Evolutionary conservation across 2,888 invertebrate genomes (phyloP).

Genomic region (Rhamphomyia laevipes): DNA sequence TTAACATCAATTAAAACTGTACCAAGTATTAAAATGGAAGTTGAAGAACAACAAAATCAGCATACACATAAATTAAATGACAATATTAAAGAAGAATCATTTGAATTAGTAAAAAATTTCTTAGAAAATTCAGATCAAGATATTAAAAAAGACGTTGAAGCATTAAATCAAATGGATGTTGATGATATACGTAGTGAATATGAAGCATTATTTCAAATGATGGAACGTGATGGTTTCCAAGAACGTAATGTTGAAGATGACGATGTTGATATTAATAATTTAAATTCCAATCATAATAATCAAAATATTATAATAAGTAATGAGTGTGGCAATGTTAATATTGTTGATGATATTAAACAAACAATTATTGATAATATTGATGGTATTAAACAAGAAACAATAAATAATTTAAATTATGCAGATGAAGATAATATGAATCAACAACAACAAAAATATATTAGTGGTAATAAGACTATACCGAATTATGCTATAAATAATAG

Average conservation of each 20-base stretch:
- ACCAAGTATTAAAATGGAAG: background rate
- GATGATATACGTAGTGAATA: slow-evolving; percentile 9
- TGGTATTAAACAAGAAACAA: background rate
- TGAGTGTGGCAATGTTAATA: background rate
- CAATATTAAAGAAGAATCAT: background rate
- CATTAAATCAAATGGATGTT: slow-evolving; percentile 10
- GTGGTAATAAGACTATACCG: background rate
- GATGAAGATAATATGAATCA: background rate
- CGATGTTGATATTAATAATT: background rate
- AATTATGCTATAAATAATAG: background rate
- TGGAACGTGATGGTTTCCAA: slow-evolving; percentile 9
- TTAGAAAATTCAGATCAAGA: slow-evolving; percentile 13
- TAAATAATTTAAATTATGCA: background rate
- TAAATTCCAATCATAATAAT: background rate
- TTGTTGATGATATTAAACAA: background rate
- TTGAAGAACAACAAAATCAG: background rate
- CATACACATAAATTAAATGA: background rate
- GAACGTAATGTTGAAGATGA: background rate
- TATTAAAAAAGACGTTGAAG: slow-evolving; percentile 9
- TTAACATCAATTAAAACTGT: slow-evolving; percentile 6
- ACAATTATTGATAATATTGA: background rate
- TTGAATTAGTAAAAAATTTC: slow-evolving; percentile 9
- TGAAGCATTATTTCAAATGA: slow-evolving; percentile 9
- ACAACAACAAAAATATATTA: background rate
- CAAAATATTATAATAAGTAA: background rate